Conservation (phyloP, 2,888 invertebrate genomes). For the Diarsia rubi region DNA sequence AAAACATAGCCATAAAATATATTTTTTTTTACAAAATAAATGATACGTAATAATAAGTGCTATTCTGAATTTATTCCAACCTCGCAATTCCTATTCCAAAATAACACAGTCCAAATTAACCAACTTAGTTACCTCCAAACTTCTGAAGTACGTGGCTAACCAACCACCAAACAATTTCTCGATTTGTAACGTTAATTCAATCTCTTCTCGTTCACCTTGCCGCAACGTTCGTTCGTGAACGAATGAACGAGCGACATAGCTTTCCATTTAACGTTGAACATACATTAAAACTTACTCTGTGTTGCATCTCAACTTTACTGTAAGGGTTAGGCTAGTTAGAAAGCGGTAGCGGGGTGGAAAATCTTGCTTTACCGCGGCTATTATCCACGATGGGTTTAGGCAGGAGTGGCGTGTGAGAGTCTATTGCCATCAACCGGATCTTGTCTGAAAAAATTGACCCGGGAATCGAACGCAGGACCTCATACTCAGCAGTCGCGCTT, state of each 20-base stretch:
- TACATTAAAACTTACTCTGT: conserved; percentile 66
- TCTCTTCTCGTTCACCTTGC: conserved; percentile 20
- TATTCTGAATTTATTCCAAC: background rate
- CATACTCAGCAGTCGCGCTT: no score
- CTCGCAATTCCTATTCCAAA: background rate
- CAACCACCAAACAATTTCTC: conserved; percentile 23
- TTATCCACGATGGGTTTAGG: no score
- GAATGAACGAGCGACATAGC: conserved; percentile 54
- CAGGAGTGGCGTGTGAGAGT: no score
- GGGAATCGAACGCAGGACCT: no score
- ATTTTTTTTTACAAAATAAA: no score
- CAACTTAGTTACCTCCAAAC: conserved; percentile 2
- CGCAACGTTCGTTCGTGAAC: conserved; percentile 29
- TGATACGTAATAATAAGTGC: background rate
- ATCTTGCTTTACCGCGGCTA: no score
- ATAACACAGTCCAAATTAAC: background rate
- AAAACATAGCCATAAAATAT: no score
- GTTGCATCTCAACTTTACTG: conserved; percentile 49
- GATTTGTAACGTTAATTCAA: conserved; percentile 39
- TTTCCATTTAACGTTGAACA: conserved; percentile 56
- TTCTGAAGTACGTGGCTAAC: conserved; percentile 17
- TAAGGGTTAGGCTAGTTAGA: conserved; percentile 8
- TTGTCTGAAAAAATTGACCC: no score
- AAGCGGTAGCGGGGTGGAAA: background rate
- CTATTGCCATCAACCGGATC: no score